A percentile compares a stretch with the other conserved stretches of the same genome.
Evolutionary conservation across 2,113 vertebrate genomes (phyloP).

Genomic region (Lipophrys pholis): DNA sequence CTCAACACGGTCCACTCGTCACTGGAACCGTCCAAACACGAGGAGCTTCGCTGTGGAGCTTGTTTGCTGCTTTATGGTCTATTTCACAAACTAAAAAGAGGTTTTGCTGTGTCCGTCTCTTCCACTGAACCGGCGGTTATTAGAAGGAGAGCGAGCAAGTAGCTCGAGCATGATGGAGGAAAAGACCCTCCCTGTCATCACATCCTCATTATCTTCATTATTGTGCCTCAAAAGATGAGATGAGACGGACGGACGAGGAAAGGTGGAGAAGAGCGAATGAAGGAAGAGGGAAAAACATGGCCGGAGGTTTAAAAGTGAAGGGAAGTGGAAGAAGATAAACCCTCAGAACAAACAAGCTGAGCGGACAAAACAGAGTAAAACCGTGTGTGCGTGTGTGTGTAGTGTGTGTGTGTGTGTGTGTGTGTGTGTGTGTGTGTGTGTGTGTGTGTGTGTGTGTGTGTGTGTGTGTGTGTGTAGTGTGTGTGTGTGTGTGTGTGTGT

Average conservation of each 20-base stretch:
- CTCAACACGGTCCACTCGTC: neutral
- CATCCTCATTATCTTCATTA: slow-evolving; percentile 22
- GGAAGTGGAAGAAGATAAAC: slow-evolving; percentile 18
- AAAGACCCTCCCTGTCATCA: slow-evolving; percentile 33
- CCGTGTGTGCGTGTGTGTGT: no score
- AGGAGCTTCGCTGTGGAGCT: neutral
- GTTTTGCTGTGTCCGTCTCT: neutral
- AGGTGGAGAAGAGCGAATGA: neutral
- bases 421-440: no score
- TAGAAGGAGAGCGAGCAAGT: slow-evolving; percentile 2
- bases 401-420: no score
- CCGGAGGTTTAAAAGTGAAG: neutral
- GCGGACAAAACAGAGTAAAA: neutral
- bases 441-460: slow-evolving; percentile 14
- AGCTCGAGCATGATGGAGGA: slow-evolving; percentile 8
- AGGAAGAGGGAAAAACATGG: neutral
- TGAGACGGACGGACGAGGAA: neutral
- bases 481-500: no score
- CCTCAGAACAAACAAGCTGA: slow-evolving; percentile 28
- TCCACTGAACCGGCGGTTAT: neutral
- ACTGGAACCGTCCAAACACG: slow-evolving; percentile 3
- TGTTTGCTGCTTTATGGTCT: neutral
- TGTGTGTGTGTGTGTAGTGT: neutral
- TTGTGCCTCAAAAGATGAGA: neutral
- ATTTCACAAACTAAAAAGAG: neutral